Percentiles rank a stretch among this genome's conserved stretches.
Conservation (phyloP, 2,113 vertebrate species). For the Eubucco bourcierii region DNA sequence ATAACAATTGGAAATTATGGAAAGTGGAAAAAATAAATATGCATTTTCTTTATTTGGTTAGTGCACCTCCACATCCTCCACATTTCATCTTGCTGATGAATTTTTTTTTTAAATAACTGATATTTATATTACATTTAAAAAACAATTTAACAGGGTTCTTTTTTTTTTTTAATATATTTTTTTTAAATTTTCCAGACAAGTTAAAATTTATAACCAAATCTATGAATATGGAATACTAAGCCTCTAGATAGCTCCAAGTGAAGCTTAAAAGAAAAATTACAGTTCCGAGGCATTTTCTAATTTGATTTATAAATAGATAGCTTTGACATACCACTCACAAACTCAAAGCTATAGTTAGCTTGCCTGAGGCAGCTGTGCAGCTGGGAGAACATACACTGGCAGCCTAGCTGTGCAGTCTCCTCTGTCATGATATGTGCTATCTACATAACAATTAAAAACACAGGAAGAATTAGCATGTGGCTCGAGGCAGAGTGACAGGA, state of each 20-base stretch:
- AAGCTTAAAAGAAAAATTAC: conserved; percentile 31
- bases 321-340: conserved; percentile 44
- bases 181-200: neutral
- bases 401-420: neutral
- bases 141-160: neutral
- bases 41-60: neutral
- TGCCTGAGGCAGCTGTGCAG: conserved; percentile 39
- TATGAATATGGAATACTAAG: neutral
- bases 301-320: conserved; percentile 57
- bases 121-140: neutral
- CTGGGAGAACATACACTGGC: neutral
- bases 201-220: neutral
- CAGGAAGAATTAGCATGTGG: conserved; percentile 15
- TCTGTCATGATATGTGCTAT: conserved; percentile 1
- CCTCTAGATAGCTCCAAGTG: neutral
- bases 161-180: neutral
- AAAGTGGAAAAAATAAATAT: neutral
- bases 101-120: neutral
- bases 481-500: neutral
- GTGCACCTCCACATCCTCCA: neutral
- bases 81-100: neutral
- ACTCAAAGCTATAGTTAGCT: conserved; percentile 51
- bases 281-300: conserved; percentile 42
- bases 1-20: neutral
- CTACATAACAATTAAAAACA: conserved; percentile 31